Base-by-base conservation (phyloP, 1,140 invertebrate genomes). In the Panulirus ornatus region DNA sequence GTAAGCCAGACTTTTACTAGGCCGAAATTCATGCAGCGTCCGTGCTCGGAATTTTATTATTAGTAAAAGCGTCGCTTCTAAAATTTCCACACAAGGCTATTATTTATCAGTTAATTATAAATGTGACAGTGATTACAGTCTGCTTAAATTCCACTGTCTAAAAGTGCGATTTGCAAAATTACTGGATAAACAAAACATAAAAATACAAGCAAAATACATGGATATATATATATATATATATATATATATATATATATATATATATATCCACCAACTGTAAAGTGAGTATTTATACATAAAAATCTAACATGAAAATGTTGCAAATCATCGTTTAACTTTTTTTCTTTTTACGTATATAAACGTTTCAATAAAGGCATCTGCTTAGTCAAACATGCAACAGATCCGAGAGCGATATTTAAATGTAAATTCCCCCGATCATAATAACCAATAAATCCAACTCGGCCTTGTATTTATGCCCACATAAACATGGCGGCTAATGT, bases 401-500 rank as follows among this genome's bases (percentile, higher is more conserved):
- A 73, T 84, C 63, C 47, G 44, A 6, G 42, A 78, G 54, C 85
- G 85, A 78, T 54, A 58, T 87, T 87, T 87, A 87, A 87, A 87
- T 87, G 85, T 79, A 70, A 76, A 78, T 87, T 87, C 85, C 66
- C 54, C 54, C 76, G 54, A 73, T 82, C 79, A 81, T 88, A 54
- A 87, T 76, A 88, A 81, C 79, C 87, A 19, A 88, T 88, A 88
- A 88, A 88, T 88, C 87, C 79, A 51, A 51, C 87, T 54, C 87
- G 5, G 78, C 58, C 47, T 30, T 51, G 78, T 88, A 88, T 88
- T 88, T 88, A 88, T 82, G 87, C 42, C 34, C 30, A 54, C 87
- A 81, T 88, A 88, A 88, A 88, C 87, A 88, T 70, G 22, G 78
- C 66, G 87, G 51, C 87, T 88, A 88, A 88, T 88, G 87, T 73